These are phyloP conservation scores for Pachyseris speciosa DNA, from an alignment of 64 coral and sea anemone genomes.

Conservation along the genomic window DNA sequence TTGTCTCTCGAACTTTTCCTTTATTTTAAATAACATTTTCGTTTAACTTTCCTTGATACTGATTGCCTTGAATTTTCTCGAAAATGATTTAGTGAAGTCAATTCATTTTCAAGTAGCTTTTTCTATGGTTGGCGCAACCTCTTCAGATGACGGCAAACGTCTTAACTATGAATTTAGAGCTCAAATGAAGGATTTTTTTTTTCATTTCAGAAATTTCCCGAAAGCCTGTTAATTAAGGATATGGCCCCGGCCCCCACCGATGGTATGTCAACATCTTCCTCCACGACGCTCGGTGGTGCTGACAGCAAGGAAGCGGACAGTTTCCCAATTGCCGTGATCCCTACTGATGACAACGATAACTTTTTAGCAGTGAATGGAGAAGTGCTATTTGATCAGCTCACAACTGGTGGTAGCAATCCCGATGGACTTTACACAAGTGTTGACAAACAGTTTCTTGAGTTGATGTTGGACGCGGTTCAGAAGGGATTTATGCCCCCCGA, in stretches of 20 bases:
- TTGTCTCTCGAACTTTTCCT: too few relatives aligned
- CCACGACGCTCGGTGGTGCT: background rate
- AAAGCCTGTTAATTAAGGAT: background rate
- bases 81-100: too few relatives aligned
- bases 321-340: conserved; percentile 14
- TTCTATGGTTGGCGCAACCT: too few relatives aligned
- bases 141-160: too few relatives aligned
- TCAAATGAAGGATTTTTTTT: background rate
- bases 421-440: conserved; percentile 62
- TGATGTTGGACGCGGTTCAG: conserved; percentile 87
- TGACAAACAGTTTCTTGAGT: conserved; percentile 78
- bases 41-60: too few relatives aligned
- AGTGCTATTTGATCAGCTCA: background rate
- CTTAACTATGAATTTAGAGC: background rate
- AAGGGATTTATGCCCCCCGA: conserved; percentile 69
- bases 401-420: background rate
- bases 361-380: background rate
- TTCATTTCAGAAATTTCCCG: conserved; percentile 25
- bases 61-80: too few relatives aligned
- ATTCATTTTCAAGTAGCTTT: too few relatives aligned
- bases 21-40: too few relatives aligned
- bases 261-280: background rate
- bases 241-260: conserved; percentile 17
- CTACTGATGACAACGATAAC: conserved; percentile 28
- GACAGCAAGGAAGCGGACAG: background rate